Conservation (phyloP, 1,140 invertebrate species). For the Maniola jurtina region DNA sequence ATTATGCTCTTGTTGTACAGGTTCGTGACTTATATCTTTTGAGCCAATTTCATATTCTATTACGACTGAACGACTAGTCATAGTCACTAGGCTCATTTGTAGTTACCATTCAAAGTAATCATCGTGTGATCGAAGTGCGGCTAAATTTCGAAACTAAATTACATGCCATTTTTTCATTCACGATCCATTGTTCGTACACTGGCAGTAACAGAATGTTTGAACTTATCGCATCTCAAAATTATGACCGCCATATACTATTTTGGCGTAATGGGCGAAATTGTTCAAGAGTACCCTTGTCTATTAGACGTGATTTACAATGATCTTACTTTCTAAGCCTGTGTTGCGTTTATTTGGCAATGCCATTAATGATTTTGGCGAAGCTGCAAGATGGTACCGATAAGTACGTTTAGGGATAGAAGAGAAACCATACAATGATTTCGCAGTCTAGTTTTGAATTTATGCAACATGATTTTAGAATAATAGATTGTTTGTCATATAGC, state of each 20-base stretch:
- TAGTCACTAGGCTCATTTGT: slow-evolving; percentile 21
- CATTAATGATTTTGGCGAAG: slow-evolving; percentile 23
- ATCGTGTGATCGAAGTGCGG: slow-evolving; percentile 40
- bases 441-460: not conserved
- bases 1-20: slow-evolving; percentile 14
- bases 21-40: slow-evolving; percentile 15
- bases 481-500: not conserved
- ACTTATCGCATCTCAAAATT: slow-evolving; percentile 61
- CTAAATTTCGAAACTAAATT: slow-evolving; percentile 46
- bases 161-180: slow-evolving; percentile 56
- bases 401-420: not conserved
- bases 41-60: slow-evolving; percentile 9
- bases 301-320: slow-evolving; percentile 45
- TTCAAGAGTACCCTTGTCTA: slow-evolving; percentile 43
- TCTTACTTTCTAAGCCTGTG: slow-evolving; percentile 52
- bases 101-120: slow-evolving; percentile 50
- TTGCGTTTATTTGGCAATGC: slow-evolving; percentile 32
- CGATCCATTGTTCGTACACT: slow-evolving; percentile 53
- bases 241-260: slow-evolving; percentile 51
- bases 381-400: slow-evolving; percentile 10
- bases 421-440: slow-evolving; percentile 8
- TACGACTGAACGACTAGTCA: not conserved
- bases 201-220: slow-evolving; percentile 45
- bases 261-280: slow-evolving; percentile 61
- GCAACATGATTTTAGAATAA: not conserved